Conservation (phyloP, 2,888 invertebrate genomes). For the Pyrgus malvae region DNA sequence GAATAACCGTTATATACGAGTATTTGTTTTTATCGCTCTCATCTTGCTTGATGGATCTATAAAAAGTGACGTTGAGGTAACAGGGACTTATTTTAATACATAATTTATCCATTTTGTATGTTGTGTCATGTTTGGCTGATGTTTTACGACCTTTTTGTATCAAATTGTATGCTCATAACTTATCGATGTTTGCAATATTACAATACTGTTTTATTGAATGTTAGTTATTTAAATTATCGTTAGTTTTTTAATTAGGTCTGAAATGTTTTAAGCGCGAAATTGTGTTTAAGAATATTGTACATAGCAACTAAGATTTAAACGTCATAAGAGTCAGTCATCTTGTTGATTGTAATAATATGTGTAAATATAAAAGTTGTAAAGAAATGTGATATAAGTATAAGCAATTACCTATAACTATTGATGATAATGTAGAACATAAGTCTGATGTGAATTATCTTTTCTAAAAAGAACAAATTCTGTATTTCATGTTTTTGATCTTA, state of each 20-base stretch:
- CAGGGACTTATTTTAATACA: slow-evolving; percentile 9
- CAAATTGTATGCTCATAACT: neutral
- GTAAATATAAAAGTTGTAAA: slow-evolving; percentile 46
- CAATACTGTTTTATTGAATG: neutral
- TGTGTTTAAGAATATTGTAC: slow-evolving; percentile 8
- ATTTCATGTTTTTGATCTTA: slow-evolving; percentile 25
- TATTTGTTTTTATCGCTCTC: slow-evolving; percentile 27
- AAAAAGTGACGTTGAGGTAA: slow-evolving; percentile 10
- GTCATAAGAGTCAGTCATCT: neutral
- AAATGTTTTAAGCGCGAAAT: neutral
- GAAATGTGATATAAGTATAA: slow-evolving; percentile 61
- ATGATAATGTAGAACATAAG: slow-evolving; percentile 18
- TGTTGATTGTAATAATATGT: slow-evolving; percentile 14
- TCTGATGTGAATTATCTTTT: slow-evolving; percentile 24
- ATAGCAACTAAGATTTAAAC: slow-evolving; percentile 4
- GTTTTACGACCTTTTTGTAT: slow-evolving; percentile 2
- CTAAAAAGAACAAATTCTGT: slow-evolving; percentile 25
- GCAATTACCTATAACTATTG: slow-evolving; percentile 30
- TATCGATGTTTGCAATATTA: neutral
- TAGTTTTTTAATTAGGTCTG: neutral
- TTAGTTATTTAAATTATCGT: neutral
- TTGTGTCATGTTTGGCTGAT: slow-evolving; percentile 3
- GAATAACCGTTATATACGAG: slow-evolving; percentile 25
- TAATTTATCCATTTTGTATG: slow-evolving; percentile 5
- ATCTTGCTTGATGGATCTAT: slow-evolving; percentile 8